Conservation (phyloP, 2,797 vertebrate species). For the Brachymystax lenok region DNA sequence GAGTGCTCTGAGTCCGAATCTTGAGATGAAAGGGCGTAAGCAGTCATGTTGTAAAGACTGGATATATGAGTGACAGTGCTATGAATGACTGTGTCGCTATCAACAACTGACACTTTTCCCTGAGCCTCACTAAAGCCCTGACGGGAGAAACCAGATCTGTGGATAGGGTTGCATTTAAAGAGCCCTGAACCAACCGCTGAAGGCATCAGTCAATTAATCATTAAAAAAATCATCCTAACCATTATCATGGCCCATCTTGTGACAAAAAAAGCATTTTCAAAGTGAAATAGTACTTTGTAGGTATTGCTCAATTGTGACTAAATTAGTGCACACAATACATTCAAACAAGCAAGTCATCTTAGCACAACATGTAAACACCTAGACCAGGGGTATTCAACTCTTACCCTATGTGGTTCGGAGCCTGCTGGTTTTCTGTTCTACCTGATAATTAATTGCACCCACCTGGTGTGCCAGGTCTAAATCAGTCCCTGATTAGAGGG, state of each 20-base stretch:
- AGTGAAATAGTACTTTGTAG: not conserved
- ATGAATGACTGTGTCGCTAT: conserved; percentile 18
- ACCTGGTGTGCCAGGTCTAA: too few relatives aligned
- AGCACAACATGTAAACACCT: not conserved
- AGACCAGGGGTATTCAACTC: too few relatives aligned
- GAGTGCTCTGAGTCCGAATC: conserved; percentile 88
- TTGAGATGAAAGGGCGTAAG: conserved; percentile 70
- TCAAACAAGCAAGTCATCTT: conserved; percentile 14
- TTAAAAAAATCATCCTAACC: conserved; percentile 6
- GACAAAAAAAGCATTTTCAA: not conserved
- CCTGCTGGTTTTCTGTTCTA: not conserved
- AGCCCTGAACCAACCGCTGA: conserved; percentile 17
- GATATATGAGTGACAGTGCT: conserved; percentile 49
- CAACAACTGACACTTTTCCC: conserved; percentile 36
- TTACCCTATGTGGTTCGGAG: too few relatives aligned
- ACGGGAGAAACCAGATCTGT: conserved; percentile 78
- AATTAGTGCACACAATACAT: not conserved
- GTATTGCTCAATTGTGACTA: not conserved
- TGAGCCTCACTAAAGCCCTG: conserved; percentile 11
- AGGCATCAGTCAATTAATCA: conserved; percentile 2
- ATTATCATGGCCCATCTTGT: not conserved
- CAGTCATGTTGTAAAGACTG: conserved; percentile 21
- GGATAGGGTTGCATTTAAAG: conserved; percentile 69
- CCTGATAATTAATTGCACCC: too few relatives aligned
- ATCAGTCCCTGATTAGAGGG: too few relatives aligned